A percentile compares a stretch with the other conserved stretches of the same genome.
These are phyloP conservation scores for Allenopithecus nigroviridis DNA, from an alignment of 2,797 vertebrate species.

Conservation along the genomic window DNA sequence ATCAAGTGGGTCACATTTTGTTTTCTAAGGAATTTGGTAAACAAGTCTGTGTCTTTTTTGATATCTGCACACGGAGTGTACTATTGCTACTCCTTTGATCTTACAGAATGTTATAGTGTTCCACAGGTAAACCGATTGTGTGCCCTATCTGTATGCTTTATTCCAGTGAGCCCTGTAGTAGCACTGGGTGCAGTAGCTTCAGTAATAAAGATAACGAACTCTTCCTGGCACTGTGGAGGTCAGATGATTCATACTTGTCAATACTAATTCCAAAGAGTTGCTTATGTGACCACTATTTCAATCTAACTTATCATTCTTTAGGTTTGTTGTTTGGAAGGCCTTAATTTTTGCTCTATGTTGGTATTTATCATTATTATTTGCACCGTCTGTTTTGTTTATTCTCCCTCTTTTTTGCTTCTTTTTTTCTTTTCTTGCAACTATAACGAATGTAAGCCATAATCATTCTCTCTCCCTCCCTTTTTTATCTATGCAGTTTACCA, in stretches of 20 bases:
- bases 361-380: not conserved
- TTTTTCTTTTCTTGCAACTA: not conserved
- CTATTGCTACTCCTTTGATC: not conserved
- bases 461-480: not conserved
- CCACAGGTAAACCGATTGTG: not conserved
- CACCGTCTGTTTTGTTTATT: not conserved
- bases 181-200: not conserved
- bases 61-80: not conserved
- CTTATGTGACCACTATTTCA: not conserved
- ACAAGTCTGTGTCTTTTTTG: not conserved
- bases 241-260: not conserved
- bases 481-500: not conserved
- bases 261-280: not conserved
- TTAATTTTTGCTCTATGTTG: not conserved
- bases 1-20: not conserved
- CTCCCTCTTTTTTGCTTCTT: not conserved
- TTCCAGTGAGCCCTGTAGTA: not conserved
- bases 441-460: not conserved
- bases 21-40: constrained; percentile 29
- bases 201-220: not conserved
- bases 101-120: not conserved
- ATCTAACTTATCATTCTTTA: not conserved
- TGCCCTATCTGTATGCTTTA: not conserved
- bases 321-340: not conserved
- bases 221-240: not conserved